Percentiles rank a stretch among this genome's conserved stretches.
These are phyloP conservation scores for Chiridota heheva DNA, from an alignment of 35 echinoderm and acorn worm genomes.

Conservation along the genomic window DNA sequence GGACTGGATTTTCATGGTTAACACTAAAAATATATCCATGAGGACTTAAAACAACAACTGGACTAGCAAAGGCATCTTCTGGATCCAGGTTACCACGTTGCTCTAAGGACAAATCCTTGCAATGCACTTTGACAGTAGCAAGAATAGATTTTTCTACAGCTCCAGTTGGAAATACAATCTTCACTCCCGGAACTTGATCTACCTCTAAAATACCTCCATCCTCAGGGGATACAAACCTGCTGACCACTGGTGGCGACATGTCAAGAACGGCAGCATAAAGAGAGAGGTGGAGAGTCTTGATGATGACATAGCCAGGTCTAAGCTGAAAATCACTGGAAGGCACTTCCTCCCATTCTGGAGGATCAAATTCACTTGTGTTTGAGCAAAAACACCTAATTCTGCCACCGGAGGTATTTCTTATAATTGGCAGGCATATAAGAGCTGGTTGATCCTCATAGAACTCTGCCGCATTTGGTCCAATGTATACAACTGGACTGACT, in stretches of 20 bases:
- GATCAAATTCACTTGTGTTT: conserved; percentile 65
- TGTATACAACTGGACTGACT: conserved; percentile 64
- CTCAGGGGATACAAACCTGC: conserved; percentile 44
- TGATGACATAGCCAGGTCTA: conserved; percentile 58
- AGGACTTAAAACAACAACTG: conserved; percentile 60
- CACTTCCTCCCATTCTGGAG: conserved; percentile 70
- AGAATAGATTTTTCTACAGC: conserved; percentile 48
- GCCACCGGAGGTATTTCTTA: conserved; percentile 46
- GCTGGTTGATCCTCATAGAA: conserved; percentile 87
- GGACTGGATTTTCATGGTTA: conserved; percentile 56
- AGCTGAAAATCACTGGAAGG: conserved; percentile 74
- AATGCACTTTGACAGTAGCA: conserved; percentile 71
- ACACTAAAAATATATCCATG: conserved; percentile 81
- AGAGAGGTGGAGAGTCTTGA: conserved; percentile 77
- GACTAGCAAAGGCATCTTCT: conserved; percentile 71
- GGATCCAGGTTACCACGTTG: conserved; percentile 43
- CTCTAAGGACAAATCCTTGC: conserved; percentile 52
- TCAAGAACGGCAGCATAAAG: conserved; percentile 75
- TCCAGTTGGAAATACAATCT: conserved; percentile 71
- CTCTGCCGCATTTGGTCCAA: conserved; percentile 75
- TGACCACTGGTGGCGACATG: conserved; percentile 51
- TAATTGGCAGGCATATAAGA: conserved; percentile 68
- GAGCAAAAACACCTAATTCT: conserved; percentile 80
- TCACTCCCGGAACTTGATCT: conserved; percentile 76
- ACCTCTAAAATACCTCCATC: conserved; percentile 69